Base-by-base conservation (phyloP, 2,888 invertebrate species). In the Ormyrus nitidulus region DNA sequence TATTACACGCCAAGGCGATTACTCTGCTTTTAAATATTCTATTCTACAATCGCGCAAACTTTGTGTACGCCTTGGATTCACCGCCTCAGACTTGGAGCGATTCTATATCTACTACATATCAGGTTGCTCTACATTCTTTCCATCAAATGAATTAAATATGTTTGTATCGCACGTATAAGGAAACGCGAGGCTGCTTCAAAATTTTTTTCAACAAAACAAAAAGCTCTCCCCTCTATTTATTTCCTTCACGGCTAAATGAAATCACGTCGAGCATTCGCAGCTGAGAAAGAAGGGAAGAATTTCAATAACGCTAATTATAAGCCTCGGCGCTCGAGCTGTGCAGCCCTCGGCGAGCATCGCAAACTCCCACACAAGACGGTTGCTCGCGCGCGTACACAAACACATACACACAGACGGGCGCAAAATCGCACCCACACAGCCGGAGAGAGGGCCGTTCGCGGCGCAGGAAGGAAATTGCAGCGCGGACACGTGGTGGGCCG, bases 401-500 rank as follows among this genome's bases (percentile, higher is more conserved):
- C 19, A 19, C 19, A 19, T 2, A 19, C 19, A 1, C 19, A 19
- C 19, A 1, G 19, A 19, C 19, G 19, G 19, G 19, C 2, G 19
- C 19, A 19, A 19, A 19, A 19, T 19, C 19, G 19, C 19, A 19
- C 19, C 19, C 19, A 19, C 19, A 19, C 19, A 19, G 19, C 19
- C 53, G 11, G 58, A 11, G 19, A 13, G 69, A 46, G 46, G 69
- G 64, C 64, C 11, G 46, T 13, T 53, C 34, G 46, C 53, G 68
- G 59, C 54, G 82, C 86, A 85, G 87, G 87, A 87, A 88, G 88
- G 88, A 88, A 89, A 87, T 88, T 86, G 87, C 87, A 87, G 87
- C 86, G 87, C 86, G 86, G 86, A 84, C 83, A 83, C 85, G 84
- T 85, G 87, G 89, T 89, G 88, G 87, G 89, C 85, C 84, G 84